Evolutionary conservation across 1,140 invertebrate genomes (phyloP).

Genomic region (Psilanteris sp.): DNA sequence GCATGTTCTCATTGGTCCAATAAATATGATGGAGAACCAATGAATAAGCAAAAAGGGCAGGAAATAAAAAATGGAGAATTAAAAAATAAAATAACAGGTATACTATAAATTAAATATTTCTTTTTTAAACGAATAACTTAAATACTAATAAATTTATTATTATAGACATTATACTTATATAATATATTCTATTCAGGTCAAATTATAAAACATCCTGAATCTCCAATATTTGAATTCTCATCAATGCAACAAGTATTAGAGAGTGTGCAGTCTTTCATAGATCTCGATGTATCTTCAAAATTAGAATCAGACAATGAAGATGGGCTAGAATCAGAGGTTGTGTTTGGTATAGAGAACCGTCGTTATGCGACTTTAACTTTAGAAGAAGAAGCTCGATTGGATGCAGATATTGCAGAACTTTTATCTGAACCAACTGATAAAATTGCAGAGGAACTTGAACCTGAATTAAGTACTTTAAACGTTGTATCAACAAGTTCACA

Average conservation of each 20-base stretch:
- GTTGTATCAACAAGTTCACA: constrained; percentile 54
- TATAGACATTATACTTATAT: too few species aligned
- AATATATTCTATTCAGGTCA: constrained; percentile 18
- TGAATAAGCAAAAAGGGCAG: constrained; percentile 13
- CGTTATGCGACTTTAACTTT: constrained; percentile 47
- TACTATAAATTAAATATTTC: too few species aligned
- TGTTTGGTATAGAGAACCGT: constrained; percentile 8
- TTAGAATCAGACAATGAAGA: constrained; percentile 8
- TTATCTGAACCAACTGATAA: constrained; percentile 68
- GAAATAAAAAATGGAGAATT: constrained; percentile 18
- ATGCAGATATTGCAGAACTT: constrained; percentile 76
- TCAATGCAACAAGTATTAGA: constrained; percentile 68
- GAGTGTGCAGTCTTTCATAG: constrained; percentile 70
- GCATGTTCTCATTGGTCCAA: constrained; percentile 89
- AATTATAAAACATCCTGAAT: constrained; percentile 13
- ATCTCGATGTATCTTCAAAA: constrained; percentile 36
- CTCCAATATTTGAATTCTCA: constrained; percentile 44
- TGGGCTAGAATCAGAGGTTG: neutral
- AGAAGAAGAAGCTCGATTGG: constrained; percentile 70
- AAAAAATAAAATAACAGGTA: constrained; percentile 13
- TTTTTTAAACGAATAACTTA: too few species aligned
- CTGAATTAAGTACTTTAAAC: constrained; percentile 38
- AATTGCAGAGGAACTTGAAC: constrained; percentile 9
- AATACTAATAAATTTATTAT: too few species aligned
- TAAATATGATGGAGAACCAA: constrained; percentile 84